Percentiles rank a stretch among this genome's conserved stretches.
These are phyloP conservation scores for Drosophila subpulchrella DNA, from an alignment of 1,140 invertebrate genomes.

Conservation along the genomic window DNA sequence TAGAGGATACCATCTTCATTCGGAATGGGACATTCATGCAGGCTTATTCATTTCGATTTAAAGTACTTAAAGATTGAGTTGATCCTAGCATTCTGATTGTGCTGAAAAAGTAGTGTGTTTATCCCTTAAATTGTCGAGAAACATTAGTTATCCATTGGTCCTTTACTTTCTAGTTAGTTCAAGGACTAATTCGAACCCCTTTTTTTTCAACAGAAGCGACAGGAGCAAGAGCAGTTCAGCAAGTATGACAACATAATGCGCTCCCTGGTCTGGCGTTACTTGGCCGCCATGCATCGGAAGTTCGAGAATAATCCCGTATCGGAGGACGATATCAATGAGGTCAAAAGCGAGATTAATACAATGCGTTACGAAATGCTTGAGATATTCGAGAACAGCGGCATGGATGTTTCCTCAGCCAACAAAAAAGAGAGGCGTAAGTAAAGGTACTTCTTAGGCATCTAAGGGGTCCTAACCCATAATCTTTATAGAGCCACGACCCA, in stretches of 20 bases:
- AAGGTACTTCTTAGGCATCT: background rate
- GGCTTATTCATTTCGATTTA: too few relatives aligned
- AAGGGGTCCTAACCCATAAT: background rate
- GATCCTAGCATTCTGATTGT: too few relatives aligned
- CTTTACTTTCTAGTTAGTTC: too few relatives aligned
- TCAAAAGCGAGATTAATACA: constrained; percentile 94
- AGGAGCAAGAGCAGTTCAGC: constrained; percentile 87
- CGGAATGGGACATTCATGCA: too few relatives aligned
- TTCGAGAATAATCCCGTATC: constrained; percentile 92
- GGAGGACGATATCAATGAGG: constrained; percentile 96
- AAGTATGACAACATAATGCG: constrained; percentile 92
- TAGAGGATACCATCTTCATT: too few relatives aligned
- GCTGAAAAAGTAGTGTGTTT: too few relatives aligned
- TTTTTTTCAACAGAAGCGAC: constrained; percentile 57
- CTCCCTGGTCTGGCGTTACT: constrained; percentile 93
- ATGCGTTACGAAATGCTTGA: constrained; percentile 94
- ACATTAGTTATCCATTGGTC: too few relatives aligned
- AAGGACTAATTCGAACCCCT: background rate
- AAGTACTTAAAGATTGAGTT: too few relatives aligned
- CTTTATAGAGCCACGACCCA: constrained; percentile 87
- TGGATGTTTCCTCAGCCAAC: constrained; percentile 90
- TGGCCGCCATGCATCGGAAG: constrained; percentile 91
- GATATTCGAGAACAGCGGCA: constrained; percentile 91
- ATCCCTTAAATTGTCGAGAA: too few relatives aligned
- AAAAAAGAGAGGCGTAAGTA: constrained; percentile 88